phyloP scores from a whole-genome alignment of 37 sponge, comb jelly and placozoan species.

The Eunapius fragilis region DNA sequence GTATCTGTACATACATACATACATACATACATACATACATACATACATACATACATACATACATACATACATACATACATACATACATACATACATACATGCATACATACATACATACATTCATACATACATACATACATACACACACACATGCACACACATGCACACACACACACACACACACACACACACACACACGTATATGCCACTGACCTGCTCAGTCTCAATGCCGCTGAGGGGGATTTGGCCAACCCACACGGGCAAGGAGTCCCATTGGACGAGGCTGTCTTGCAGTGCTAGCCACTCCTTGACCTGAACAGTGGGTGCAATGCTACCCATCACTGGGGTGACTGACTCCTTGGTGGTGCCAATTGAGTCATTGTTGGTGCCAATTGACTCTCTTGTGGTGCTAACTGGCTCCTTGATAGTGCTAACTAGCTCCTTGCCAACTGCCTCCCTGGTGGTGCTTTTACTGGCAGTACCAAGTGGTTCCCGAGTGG shows the following conservation, averaged over 20 bases:
- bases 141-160: not conserved
- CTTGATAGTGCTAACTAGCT: not conserved
- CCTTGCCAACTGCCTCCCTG: not conserved
- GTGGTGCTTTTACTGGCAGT: not conserved
- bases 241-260: conserved; percentile 51
- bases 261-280: conserved; percentile 5
- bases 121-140: not conserved
- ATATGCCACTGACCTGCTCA: conserved; percentile 30
- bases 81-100: conserved; percentile 9
- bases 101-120: not conserved
- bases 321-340: not conserved
- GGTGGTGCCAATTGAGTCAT: not conserved
- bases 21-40: no score
- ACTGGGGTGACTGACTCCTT: not conserved
- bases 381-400: not conserved
- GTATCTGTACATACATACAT: no score
- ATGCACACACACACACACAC: not conserved
- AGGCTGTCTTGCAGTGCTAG: conserved; percentile 4
- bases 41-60: no score
- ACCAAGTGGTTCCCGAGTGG: not conserved
- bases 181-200: not conserved
- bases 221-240: conserved; percentile 40
- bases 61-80: no score
- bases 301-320: conserved; percentile 38
- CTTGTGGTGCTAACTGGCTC: not conserved